Evolutionary conservation across 1,140 invertebrate genomes (phyloP).

Genomic region (Sycophaga agraensis): DNA sequence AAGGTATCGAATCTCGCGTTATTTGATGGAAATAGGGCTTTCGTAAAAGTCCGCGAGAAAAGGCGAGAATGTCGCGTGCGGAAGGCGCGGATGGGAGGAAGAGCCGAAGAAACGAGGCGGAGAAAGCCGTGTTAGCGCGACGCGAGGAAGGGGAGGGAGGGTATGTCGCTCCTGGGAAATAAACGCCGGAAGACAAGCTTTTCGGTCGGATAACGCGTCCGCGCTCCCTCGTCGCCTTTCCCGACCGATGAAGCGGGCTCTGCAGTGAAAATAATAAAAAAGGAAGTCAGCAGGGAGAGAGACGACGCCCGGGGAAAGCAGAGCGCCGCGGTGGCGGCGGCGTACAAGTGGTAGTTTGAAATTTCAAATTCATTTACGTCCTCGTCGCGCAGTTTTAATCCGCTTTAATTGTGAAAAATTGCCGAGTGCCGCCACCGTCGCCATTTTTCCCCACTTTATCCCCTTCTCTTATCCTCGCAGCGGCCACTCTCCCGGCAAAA

Average conservation of each 20-base stretch:
- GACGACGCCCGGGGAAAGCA: no score
- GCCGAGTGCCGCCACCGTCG: slow-evolving; percentile 13
- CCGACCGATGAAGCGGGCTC: slow-evolving; percentile 16
- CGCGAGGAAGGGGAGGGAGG: slow-evolving; percentile 23
- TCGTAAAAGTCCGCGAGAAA: slow-evolving; percentile 16
- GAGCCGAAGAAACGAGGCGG: slow-evolving; percentile 16
- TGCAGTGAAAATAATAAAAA: slow-evolving; percentile 19
- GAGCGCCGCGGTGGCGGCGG: no score
- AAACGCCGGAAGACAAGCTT: slow-evolving; percentile 42
- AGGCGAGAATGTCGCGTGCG: neutral
- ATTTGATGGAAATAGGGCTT: slow-evolving; percentile 22
- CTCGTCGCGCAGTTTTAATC: slow-evolving; percentile 43
- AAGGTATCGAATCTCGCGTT: slow-evolving; percentile 1
- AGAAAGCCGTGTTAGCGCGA: no score
- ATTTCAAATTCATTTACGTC: slow-evolving; percentile 49
- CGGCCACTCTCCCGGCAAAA: neutral
- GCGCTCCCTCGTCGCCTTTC: slow-evolving; percentile 35
- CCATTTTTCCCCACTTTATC: slow-evolving; percentile 5
- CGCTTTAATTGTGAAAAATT: slow-evolving; percentile 48
- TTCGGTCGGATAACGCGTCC: slow-evolving; percentile 40
- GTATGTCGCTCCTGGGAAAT: slow-evolving; percentile 46
- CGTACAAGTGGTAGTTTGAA: slow-evolving; percentile 40
- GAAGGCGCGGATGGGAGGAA: neutral
- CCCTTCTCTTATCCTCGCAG: neutral
- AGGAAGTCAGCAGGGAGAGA: slow-evolving; percentile 14